These are phyloP conservation scores for Leptodactylus fuscus DNA, from an alignment of 2,113 vertebrate genomes.

Conservation along the genomic window DNA sequence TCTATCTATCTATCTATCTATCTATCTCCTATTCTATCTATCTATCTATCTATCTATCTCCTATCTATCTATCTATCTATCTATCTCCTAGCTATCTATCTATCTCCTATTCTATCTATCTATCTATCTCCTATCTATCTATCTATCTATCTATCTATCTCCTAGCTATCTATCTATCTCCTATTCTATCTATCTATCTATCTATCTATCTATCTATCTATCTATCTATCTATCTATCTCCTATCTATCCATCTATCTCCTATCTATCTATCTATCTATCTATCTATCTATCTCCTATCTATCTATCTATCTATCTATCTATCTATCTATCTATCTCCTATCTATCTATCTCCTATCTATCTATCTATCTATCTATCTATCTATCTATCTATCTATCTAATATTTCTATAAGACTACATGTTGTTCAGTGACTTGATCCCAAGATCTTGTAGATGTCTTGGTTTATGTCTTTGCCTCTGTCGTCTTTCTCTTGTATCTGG, in stretches of 20 bases:
- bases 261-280: background rate
- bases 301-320: background rate
- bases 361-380: background rate
- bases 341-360: background rate
- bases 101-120: background rate
- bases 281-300: background rate
- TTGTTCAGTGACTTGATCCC: too few relatives aligned
- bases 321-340: background rate
- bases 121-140: background rate
- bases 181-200: background rate
- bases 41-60: background rate
- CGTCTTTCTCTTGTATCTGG: background rate
- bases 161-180: background rate
- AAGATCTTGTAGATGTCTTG: too few relatives aligned
- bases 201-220: background rate
- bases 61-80: too few relatives aligned
- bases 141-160: constrained; percentile 1
- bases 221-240: background rate
- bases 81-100: background rate
- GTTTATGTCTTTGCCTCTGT: background rate
- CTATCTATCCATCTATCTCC: background rate
- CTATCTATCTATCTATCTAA: background rate
- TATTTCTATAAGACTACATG: too few relatives aligned
- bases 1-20: background rate
- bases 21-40: background rate